Evolutionary conservation across 2,113 vertebrate species (phyloP).

Genomic region (Gulo gulo): DNA sequence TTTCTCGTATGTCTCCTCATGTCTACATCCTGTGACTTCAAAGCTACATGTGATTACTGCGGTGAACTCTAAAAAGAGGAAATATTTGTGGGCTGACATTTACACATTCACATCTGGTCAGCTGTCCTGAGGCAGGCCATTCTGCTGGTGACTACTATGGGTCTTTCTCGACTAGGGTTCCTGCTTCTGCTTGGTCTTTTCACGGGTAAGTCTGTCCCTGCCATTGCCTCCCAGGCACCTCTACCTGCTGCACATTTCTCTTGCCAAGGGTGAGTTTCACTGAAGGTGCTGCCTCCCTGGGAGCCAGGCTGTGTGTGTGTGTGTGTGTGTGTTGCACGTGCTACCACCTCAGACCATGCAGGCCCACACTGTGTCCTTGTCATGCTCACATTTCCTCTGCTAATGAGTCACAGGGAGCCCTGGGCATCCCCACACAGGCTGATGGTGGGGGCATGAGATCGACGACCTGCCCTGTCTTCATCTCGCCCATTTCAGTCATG

Average conservation of each 20-base stretch:
- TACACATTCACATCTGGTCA: accelerated
- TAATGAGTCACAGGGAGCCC: background rate
- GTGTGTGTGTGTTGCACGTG: background rate
- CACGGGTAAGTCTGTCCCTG: background rate
- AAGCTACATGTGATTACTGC: background rate
- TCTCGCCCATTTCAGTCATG: background rate
- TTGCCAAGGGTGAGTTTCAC: background rate
- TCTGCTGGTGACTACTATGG: background rate
- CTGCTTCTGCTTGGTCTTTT: background rate
- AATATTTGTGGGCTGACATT: background rate
- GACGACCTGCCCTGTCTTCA: accelerated
- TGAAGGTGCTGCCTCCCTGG: background rate
- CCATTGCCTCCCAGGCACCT: background rate
- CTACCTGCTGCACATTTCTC: background rate
- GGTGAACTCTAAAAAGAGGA: background rate
- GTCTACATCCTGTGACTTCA: background rate
- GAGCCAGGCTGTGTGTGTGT: background rate
- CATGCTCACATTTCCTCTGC: background rate
- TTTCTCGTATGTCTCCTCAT: background rate
- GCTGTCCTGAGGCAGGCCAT: background rate
- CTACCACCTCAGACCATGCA: background rate
- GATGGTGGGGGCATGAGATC: background rate
- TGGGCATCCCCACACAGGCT: background rate
- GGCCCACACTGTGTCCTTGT: background rate
- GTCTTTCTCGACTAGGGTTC: background rate